Evolutionary conservation across 2,888 invertebrate genomes (phyloP).

Genomic region (Oxystoma pomonae): DNA sequence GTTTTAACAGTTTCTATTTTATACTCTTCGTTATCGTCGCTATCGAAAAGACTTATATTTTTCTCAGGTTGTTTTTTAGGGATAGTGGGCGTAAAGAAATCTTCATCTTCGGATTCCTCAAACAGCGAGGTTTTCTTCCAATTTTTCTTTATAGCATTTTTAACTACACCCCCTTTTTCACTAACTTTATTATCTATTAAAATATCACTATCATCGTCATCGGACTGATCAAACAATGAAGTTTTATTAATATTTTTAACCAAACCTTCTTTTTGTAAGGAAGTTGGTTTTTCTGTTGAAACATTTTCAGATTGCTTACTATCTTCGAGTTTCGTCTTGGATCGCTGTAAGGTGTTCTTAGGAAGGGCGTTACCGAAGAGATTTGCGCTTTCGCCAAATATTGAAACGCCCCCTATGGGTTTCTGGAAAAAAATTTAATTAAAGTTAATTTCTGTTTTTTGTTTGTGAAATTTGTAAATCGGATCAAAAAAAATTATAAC

Average conservation of each 20-base stretch:
- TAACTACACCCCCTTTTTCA: background rate
- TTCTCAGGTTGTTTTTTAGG: background rate
- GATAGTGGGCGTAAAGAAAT: background rate
- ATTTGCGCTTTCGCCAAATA: slow-evolving; percentile 48
- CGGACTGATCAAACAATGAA: background rate
- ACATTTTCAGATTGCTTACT: background rate
- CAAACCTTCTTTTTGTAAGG: background rate
- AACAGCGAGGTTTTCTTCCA: slow-evolving; percentile 16
- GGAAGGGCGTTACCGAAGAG: slow-evolving; percentile 20
- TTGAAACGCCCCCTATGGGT: slow-evolving; percentile 57
- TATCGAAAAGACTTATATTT: slow-evolving; percentile 25
- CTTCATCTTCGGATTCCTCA: slow-evolving; percentile 17
- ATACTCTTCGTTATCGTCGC: slow-evolving; percentile 36
- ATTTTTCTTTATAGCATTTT: slow-evolving; percentile 2
- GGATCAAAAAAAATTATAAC: too few relatives aligned
- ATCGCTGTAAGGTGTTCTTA: background rate
- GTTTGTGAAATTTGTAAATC: too few relatives aligned
- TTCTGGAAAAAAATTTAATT: slow-evolving; percentile 48
- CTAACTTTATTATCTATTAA: too few relatives aligned
- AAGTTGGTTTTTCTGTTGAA: background rate
- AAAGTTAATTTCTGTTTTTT: too few relatives aligned
- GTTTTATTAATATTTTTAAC: background rate
- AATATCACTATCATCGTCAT: background rate
- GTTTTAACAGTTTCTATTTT: slow-evolving; percentile 42
- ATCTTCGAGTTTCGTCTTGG: background rate